Evolutionary conservation across 2,797 vertebrate genomes (phyloP), one percentile per base, ranked within the genome.

Genomic region (Helostoma temminkii): DNA sequence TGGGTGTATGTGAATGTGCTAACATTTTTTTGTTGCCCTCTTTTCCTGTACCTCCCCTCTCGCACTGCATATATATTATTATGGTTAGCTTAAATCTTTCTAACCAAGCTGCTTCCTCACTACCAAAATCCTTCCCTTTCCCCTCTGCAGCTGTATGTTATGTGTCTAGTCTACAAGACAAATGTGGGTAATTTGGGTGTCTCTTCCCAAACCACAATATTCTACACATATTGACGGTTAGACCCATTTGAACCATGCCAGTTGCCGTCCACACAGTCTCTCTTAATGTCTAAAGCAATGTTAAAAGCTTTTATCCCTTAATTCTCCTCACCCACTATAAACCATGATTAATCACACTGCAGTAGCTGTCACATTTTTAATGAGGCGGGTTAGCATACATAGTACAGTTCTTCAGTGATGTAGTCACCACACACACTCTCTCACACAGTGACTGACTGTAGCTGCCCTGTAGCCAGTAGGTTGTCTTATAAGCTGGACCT

Each of bases 311-410:
- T 66, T 71, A 71, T 86, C 69, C 67, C 45, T 19, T 49, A 42
- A 37, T 78, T 66, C 56, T 76, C 66, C 50, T 67, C 52, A 9
- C 32, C 76, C 62, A 19, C 47, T 76, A 46, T 60, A 57, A 53
- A 78, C 65, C 49, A 18, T 71, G 69, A 89, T 89, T 78, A 86
- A 91, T 92, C 76, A 84, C 70, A 49, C 49, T 57, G 77, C 52
- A 63, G 68, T 21, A 75, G 74, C 81, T 81, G 84, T 86, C 86
- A 75, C 54, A 22, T 63, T 82, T 88, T 84, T 82, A 85, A 90
- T 86, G 85, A 87, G 88, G 57, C 71, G 26, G 84, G 73, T 76
- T 82, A 70, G 77, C 60, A 54, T 78, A 82, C 77, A 74, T 43
- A 15, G 71, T 76, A 78, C 79, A 83, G 76, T 76, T 49, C 49